These are phyloP conservation scores for Mnemiopsis leidyi DNA, from an alignment of 37 sponge, comb jelly and placozoan species.

Conservation along the genomic window DNA sequence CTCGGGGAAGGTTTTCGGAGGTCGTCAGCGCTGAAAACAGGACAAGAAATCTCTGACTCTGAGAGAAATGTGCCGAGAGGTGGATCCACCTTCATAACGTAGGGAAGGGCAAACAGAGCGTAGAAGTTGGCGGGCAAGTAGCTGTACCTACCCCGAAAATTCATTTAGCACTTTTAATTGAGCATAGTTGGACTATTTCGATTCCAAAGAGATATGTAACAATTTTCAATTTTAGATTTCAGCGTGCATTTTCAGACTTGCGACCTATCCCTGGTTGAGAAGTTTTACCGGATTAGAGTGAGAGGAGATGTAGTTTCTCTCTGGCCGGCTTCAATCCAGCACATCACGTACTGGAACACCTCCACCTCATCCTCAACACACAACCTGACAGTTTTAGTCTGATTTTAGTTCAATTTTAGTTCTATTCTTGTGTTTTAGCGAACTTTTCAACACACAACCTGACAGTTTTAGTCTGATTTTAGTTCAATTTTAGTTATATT, in stretches of 20 bases:
- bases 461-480: too few species aligned
- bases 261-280: too few species aligned
- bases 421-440: too few species aligned
- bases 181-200: too few species aligned
- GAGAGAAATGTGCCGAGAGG: constrained; percentile 26
- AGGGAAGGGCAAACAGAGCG: constrained; percentile 55
- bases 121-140: constrained; percentile 54
- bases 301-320: constrained; percentile 44
- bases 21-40: constrained; percentile 51
- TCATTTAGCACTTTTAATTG: too few species aligned
- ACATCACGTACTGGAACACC: constrained; percentile 62
- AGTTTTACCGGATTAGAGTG: constrained; percentile 27
- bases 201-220: too few species aligned
- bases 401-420: too few species aligned
- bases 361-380: constrained; percentile 62
- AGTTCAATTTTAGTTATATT: too few species aligned
- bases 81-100: constrained; percentile 58
- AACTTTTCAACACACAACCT: constrained; percentile 57
- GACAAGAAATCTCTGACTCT: constrained; percentile 57
- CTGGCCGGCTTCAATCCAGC: constrained; percentile 63
- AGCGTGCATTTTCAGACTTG: too few species aligned
- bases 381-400: too few species aligned
- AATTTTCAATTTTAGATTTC: too few species aligned
- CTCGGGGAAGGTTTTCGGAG: constrained; percentile 37
- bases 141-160: constrained; percentile 32